These are phyloP conservation scores for Dorcus hopei DNA, from an alignment of 2,888 invertebrate species.

Conservation along the genomic window DNA sequence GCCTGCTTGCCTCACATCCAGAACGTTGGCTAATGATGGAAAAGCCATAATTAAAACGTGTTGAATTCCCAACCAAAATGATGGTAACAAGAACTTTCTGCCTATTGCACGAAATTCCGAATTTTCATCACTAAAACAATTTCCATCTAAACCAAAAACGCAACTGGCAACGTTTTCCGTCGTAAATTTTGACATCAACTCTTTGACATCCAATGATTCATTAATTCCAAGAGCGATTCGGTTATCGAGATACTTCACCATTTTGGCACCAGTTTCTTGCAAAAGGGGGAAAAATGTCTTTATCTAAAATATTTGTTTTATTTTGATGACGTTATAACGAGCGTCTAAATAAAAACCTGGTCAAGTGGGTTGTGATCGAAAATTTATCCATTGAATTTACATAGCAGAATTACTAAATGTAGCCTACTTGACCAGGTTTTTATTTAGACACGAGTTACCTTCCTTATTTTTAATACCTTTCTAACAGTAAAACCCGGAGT, in stretches of 20 bases:
- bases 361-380: too few species aligned
- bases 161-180: conserved; percentile 46
- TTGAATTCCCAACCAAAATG: neutral
- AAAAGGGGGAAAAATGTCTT: conserved; percentile 53
- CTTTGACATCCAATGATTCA: conserved; percentile 42
- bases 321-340: neutral
- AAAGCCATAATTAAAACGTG: neutral
- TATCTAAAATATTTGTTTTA: conserved; percentile 33
- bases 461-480: conserved; percentile 37
- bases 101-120: conserved; percentile 35
- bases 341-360: too few species aligned
- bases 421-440: too few species aligned
- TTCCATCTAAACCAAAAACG: conserved; percentile 43
- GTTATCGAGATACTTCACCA: conserved; percentile 46
- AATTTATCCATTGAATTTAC: too few species aligned
- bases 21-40: neutral
- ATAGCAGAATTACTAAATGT: too few species aligned
- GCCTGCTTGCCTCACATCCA: neutral
- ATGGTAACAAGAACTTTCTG: conserved; percentile 35
- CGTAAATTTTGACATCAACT: conserved; percentile 44
- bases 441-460: too few species aligned
- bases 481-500: conserved; percentile 52
- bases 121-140: conserved; percentile 36
- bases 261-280: conserved; percentile 44
- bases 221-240: conserved; percentile 9